A percentile compares a stretch with the other conserved stretches of the same genome.
phyloP scores from a whole-genome alignment of 2,797 vertebrate species.

The Gymnoscopelus braueri region DNA sequence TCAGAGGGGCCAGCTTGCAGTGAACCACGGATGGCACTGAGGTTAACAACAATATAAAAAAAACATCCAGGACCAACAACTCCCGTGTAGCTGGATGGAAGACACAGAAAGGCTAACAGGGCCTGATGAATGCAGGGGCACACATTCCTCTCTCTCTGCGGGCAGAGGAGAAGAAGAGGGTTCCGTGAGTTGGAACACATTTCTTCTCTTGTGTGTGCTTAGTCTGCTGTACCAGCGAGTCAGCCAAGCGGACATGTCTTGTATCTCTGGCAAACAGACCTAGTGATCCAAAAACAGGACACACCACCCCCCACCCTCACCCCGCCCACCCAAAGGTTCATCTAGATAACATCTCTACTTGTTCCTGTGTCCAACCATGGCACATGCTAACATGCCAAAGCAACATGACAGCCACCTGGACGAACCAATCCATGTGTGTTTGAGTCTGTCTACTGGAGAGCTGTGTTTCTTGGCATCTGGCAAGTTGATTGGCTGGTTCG shows the following conservation, averaged over 20 bases:
- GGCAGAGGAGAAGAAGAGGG: slow-evolving; percentile 13
- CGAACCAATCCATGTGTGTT: slow-evolving; percentile 31
- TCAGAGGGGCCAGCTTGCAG: slow-evolving; percentile 17
- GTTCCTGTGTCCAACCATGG: slow-evolving; percentile 57
- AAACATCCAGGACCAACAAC: slow-evolving; percentile 58
- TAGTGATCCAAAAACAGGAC: slow-evolving; percentile 57
- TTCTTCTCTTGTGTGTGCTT: slow-evolving; percentile 52
- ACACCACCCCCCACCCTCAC: too few relatives aligned
- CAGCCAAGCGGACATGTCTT: slow-evolving; percentile 63
- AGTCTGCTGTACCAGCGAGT: slow-evolving; percentile 64
- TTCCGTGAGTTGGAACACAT: slow-evolving; percentile 55
- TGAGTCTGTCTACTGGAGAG: slow-evolving; percentile 3
- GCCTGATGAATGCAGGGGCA: slow-evolving; percentile 68
- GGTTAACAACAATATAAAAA: slow-evolving; percentile 44
- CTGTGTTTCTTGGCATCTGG: too few relatives aligned
- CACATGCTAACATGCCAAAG: slow-evolving; percentile 61
- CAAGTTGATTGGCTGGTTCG: too few relatives aligned
- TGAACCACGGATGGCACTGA: slow-evolving; percentile 31
- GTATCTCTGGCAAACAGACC: slow-evolving; percentile 72
- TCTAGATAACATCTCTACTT: slow-evolving; percentile 59
- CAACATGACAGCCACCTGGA: slow-evolving; percentile 51
- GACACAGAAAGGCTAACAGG: slow-evolving; percentile 65
- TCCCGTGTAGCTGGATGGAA: slow-evolving; percentile 40
- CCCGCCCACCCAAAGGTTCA: slow-evolving; percentile 50
- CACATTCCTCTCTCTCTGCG: slow-evolving; percentile 66